Evolutionary conservation across 2,113 vertebrate genomes (phyloP).

Genomic region (Phocoena phocoena): DNA sequence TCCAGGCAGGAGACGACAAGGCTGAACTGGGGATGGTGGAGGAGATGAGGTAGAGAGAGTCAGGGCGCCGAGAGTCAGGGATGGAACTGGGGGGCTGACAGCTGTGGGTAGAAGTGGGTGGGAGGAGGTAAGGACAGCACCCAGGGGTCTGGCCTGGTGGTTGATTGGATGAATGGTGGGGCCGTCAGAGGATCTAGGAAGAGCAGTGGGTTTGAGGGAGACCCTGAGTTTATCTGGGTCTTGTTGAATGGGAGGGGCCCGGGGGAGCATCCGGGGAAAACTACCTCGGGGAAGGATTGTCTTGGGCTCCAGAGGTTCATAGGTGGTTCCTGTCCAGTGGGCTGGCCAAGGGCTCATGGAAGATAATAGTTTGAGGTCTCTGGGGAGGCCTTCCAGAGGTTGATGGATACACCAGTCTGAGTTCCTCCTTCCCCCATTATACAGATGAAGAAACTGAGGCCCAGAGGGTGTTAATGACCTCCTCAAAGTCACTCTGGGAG

Average conservation of each 20-base stretch:
- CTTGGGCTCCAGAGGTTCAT: background rate
- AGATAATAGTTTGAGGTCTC: background rate
- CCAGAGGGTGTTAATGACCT: background rate
- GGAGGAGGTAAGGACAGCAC: background rate
- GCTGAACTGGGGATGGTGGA: background rate
- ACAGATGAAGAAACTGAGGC: background rate
- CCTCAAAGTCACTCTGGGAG: background rate
- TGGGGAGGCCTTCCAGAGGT: background rate
- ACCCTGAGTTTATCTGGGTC: background rate
- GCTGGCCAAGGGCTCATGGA: background rate
- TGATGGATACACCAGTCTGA: background rate
- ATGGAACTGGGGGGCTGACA: fast-evolving
- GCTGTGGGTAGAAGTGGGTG: no score
- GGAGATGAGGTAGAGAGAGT: background rate
- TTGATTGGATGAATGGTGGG: background rate
- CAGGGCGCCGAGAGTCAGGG: background rate
- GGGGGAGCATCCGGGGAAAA: background rate
- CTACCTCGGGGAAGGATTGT: background rate
- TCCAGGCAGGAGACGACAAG: background rate
- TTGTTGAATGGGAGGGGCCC: background rate
- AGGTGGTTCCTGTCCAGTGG: background rate
- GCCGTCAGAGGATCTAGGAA: background rate
- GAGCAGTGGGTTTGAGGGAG: background rate
- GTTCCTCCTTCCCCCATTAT: background rate
- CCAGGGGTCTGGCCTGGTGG: background rate